Evolutionary conservation across 2,888 invertebrate species (phyloP).

Genomic region (Eupithecia centaureata): DNA sequence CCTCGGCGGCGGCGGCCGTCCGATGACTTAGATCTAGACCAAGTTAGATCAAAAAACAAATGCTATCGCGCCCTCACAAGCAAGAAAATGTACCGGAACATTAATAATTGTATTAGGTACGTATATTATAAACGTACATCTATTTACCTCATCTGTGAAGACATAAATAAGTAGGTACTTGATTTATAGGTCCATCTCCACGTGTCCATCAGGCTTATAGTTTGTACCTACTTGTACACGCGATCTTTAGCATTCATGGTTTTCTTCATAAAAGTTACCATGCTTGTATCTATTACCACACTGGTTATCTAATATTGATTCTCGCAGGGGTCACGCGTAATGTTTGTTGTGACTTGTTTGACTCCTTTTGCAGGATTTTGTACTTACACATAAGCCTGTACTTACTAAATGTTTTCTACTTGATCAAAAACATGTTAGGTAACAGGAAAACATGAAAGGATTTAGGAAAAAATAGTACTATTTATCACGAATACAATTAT

Average conservation of each 20-base stretch:
- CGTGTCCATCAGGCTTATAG: background rate
- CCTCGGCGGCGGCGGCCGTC: too few species aligned
- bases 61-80: too few species aligned
- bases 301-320: conserved; percentile 1
- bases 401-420: background rate
- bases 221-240: background rate
- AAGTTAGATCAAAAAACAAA: too few species aligned
- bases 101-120: background rate
- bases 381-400: background rate
- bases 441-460: background rate
- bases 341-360: background rate
- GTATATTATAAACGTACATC: too few species aligned
- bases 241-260: background rate
- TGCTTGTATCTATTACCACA: background rate
- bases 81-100: background rate
- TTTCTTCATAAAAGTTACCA: background rate
- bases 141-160: background rate
- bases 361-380: background rate
- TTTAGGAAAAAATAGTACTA: background rate
- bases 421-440: background rate
- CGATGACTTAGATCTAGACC: too few species aligned
- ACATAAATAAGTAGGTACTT: background rate
- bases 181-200: background rate
- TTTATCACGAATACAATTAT: too few species aligned
- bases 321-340: background rate